Evolutionary conservation across 1,140 invertebrate species (phyloP).

Genomic region (Cherax destructor): DNA sequence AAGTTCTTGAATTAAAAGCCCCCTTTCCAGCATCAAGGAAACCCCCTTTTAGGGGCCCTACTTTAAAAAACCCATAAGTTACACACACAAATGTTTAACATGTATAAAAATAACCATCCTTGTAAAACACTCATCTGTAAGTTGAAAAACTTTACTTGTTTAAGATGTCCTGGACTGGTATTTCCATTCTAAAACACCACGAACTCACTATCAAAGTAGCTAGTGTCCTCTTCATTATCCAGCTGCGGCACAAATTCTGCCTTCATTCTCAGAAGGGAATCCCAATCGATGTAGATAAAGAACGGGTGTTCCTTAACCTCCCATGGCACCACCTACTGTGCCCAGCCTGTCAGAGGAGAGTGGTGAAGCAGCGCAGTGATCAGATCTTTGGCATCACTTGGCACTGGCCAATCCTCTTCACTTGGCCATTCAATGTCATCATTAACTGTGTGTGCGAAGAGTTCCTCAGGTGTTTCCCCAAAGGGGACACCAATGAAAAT

Average conservation of each 20-base stretch:
- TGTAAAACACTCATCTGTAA: too few relatives aligned
- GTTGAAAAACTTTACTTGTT: too few relatives aligned
- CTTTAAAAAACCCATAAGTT: too few relatives aligned
- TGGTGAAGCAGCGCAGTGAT: conserved; percentile 93
- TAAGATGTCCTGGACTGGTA: too few relatives aligned
- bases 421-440: conserved; percentile 98
- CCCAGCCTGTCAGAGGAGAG: conserved; percentile 95
- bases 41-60: too few relatives aligned
- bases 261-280: conserved; percentile 95
- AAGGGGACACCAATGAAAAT: conserved; percentile 99
- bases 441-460: conserved; percentile 99
- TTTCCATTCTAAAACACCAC: too few relatives aligned
- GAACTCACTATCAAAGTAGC: conserved; percentile 96
- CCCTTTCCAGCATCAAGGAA: too few relatives aligned
- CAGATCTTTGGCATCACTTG: conserved; percentile 92
- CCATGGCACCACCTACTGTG: conserved; percentile 88
- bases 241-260: conserved; percentile 99
- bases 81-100: too few relatives aligned
- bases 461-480: conserved; percentile 97
- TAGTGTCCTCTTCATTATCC: conserved; percentile 98
- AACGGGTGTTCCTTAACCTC: conserved; percentile 96
- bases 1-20: too few relatives aligned
- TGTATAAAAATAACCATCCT: too few relatives aligned
- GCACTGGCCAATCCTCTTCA: conserved; percentile 93
- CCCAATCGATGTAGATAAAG: conserved; percentile 96